A percentile compares a stretch with the other conserved stretches of the same genome.
Conservation (phyloP, 2,113 vertebrate genomes). For the Nymphicus hollandicus region DNA sequence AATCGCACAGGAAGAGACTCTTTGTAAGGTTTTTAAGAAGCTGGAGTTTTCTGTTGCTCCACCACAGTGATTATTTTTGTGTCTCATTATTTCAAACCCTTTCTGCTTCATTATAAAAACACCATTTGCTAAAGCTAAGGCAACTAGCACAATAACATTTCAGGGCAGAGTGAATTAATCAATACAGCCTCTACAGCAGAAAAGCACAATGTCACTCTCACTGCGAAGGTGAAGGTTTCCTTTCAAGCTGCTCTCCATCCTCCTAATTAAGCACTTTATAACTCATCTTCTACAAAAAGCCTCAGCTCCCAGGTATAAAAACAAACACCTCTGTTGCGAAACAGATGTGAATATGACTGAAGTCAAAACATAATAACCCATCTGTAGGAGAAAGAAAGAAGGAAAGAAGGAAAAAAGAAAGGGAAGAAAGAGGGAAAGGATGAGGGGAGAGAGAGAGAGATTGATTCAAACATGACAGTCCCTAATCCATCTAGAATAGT, state of each 20-base stretch:
- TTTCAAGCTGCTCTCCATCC: slow-evolving; percentile 7
- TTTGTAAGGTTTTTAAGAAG: background rate
- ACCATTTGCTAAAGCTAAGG: background rate
- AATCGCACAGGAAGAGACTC: background rate
- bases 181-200: background rate
- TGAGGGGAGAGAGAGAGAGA: too few relatives aligned
- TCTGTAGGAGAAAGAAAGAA: background rate
- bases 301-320: background rate
- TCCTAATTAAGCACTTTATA: slow-evolving; percentile 16
- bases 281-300: background rate
- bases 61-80: background rate
- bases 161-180: slow-evolving; percentile 15
- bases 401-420: too few relatives aligned
- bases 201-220: background rate
- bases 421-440: background rate
- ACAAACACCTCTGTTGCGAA: slow-evolving; percentile 7
- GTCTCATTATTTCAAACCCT: background rate
- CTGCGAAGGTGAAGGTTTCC: background rate
- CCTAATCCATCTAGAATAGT: background rate
- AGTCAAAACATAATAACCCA: background rate
- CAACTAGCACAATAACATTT: background rate
- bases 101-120: slow-evolving; percentile 11
- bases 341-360: background rate
- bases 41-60: background rate
- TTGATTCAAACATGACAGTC: background rate